phyloP scores from a whole-genome alignment of 2,113 vertebrate species.

The Cyanoliseus patagonus region DNA sequence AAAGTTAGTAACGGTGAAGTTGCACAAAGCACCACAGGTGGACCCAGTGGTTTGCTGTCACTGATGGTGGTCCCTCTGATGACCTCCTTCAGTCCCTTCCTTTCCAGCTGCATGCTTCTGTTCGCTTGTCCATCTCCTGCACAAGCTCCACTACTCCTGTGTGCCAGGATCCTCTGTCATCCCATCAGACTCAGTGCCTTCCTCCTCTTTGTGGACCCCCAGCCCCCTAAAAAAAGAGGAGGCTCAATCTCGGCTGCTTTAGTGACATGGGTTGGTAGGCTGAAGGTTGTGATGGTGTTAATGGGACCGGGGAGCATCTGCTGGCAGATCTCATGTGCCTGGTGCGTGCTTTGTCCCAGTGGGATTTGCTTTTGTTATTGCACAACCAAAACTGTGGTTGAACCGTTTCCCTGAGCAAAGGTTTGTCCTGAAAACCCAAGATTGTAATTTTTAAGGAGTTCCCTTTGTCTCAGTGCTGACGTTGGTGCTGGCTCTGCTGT shows the following conservation, averaged over 20 bases:
- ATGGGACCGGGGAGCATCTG: rapidly evolving
- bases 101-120: background rate
- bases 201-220: background rate
- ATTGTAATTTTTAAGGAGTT: background rate
- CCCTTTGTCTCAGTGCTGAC: background rate
- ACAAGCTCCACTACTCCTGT: background rate
- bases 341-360: background rate
- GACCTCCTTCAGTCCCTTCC: background rate
- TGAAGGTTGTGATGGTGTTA: background rate
- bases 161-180: background rate
- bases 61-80: background rate
- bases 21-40: background rate
- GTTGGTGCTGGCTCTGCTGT: background rate
- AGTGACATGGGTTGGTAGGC: background rate
- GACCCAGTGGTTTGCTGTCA: background rate
- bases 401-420: background rate
- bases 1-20: background rate
- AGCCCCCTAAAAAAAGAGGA: background rate
- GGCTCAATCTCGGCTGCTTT: background rate
- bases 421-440: background rate
- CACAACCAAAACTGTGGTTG: background rate
- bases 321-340: background rate
- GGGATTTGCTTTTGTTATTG: background rate
- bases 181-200: background rate
- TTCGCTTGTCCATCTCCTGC: rapidly evolving